Percentiles rank a stretch among this genome's conserved stretches.
phyloP scores from a whole-genome alignment of 2,113 vertebrate genomes.

The Cyanoramphus novaezelandiae region DNA sequence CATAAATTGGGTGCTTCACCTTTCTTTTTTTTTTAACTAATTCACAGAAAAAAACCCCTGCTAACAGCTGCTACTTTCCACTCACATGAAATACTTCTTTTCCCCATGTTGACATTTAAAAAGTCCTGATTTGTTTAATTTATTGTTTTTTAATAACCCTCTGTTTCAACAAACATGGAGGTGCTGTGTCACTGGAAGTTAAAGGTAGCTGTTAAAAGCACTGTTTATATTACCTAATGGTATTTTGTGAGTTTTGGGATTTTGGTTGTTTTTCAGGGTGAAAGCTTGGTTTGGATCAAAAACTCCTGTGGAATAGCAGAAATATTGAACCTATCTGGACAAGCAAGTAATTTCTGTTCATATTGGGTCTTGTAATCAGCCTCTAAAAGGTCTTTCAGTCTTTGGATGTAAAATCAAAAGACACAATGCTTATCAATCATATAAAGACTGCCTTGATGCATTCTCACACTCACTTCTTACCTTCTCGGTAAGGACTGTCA shows the following conservation, averaged over 20 bases:
- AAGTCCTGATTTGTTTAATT: not conserved
- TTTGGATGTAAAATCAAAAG: not conserved
- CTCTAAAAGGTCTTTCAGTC: not conserved
- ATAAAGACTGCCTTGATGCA: not conserved
- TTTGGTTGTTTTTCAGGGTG: not conserved
- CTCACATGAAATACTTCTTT: not conserved
- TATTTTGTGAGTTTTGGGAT: not conserved
- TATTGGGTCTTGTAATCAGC: not conserved
- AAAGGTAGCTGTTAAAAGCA: not conserved
- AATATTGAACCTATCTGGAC: not conserved
- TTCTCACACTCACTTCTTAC: not conserved
- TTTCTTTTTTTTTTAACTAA: not conserved
- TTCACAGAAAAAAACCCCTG: not conserved
- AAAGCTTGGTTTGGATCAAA: not conserved
- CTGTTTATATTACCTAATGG: not conserved
- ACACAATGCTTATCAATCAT: not conserved
- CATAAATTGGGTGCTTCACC: slow-evolving; percentile 50
- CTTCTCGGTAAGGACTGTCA: not conserved
- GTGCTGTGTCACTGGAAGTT: not conserved
- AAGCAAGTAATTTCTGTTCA: not conserved
- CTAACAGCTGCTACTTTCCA: not conserved
- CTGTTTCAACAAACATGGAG: not conserved
- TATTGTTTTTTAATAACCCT: not conserved
- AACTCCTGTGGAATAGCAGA: not conserved
- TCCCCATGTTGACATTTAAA: not conserved